These are phyloP conservation scores for Aphelinus certus DNA, from an alignment of 1,140 invertebrate genomes.

Conservation along the genomic window DNA sequence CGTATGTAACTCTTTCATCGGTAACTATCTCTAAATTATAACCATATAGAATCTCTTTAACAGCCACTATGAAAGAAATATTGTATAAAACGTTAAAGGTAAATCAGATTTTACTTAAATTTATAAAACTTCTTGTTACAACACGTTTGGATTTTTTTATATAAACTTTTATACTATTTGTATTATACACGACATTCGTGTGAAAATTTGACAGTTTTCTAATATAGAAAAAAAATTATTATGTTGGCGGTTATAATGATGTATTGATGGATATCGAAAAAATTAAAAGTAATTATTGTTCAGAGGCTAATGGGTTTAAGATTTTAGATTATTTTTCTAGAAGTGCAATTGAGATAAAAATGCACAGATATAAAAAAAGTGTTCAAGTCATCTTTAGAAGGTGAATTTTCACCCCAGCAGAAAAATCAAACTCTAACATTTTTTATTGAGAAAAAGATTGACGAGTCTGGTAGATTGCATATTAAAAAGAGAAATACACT, in stretches of 20 bases:
- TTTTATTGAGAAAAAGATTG: background rate
- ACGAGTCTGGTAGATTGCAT: conserved; percentile 22
- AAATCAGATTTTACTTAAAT: conserved; percentile 33
- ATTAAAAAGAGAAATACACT: conserved; percentile 3
- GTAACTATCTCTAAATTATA: conserved; percentile 29
- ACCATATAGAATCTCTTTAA: conserved; percentile 17
- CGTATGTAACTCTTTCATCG: conserved; percentile 7
- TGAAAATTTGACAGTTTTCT: conserved; percentile 23
- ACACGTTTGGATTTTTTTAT: conserved; percentile 34
- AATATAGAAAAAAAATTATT: conserved; percentile 13
- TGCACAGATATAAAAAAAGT: background rate
- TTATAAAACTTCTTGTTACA: conserved; percentile 33
- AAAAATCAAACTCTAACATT: conserved; percentile 31
- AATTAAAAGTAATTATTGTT: conserved; percentile 16
- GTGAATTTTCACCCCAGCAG: no score
- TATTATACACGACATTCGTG: conserved; percentile 35
- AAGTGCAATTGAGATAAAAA: conserved; percentile 17
- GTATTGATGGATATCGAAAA: conserved; percentile 30
- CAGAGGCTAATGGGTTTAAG: conserved; percentile 5
- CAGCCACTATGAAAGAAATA: conserved; percentile 20
- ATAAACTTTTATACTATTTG: conserved; percentile 39
- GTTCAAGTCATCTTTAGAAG: no score
- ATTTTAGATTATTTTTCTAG: conserved; percentile 38
- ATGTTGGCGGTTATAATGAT: conserved; percentile 22
- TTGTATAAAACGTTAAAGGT: conserved; percentile 36